Conservation (phyloP, 2,797 vertebrate species). For the Bovichtus diacanthus region DNA sequence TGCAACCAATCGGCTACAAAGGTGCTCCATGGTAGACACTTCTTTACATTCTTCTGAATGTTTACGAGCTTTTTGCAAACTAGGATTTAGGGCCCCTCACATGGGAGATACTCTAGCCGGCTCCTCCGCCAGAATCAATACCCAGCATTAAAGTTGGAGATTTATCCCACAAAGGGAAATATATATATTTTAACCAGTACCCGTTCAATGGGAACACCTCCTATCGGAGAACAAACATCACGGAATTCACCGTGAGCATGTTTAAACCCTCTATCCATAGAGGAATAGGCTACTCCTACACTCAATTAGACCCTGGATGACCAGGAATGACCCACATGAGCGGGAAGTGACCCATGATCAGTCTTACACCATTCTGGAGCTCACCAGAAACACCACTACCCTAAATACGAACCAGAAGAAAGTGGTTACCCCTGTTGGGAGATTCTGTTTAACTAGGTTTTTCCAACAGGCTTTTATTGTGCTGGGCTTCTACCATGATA, state of each 20-base stretch:
- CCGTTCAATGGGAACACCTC: background rate
- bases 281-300: background rate
- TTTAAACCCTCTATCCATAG: constrained; percentile 1
- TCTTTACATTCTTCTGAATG: background rate
- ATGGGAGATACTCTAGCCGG: background rate
- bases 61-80: background rate
- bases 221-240: background rate
- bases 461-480: background rate
- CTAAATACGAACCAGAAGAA: background rate
- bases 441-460: background rate
- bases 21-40: too few relatives aligned
- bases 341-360: constrained; percentile 1
- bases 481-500: background rate
- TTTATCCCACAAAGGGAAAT: background rate
- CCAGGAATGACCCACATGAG: constrained; percentile 6
- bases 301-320: background rate
- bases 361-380: constrained; percentile 4
- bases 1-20: too few relatives aligned
- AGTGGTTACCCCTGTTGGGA: background rate
- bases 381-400: constrained; percentile 1
- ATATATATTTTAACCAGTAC: background rate
- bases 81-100: background rate
- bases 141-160: background rate
- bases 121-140: background rate
- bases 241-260: background rate